Evolutionary conservation across 35 echinoderm and acorn worm species (phyloP), one percentile per base, ranked within the genome.

Genomic region (Anneissia japonica): DNA sequence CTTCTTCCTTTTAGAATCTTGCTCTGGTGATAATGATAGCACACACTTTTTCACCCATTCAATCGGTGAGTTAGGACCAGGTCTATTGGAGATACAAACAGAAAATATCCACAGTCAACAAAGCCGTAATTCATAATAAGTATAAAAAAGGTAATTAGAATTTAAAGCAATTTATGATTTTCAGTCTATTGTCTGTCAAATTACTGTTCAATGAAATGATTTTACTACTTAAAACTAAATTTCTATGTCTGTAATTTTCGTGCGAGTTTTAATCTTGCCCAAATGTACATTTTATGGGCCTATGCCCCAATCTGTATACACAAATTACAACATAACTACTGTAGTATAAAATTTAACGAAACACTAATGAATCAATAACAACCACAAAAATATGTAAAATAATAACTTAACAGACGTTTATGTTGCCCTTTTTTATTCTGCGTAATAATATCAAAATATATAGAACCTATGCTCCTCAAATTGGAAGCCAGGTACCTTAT

Each of bases 21-120:
- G 73, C 33, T 98, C 95, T 77, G 95, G 95, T 36, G 83, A 86
- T 11, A 94, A 30, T 23, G 88, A 83, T 33, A 88, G 75, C 0
- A 98, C 84, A 87, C 95, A 98, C 17, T 83, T 19, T 83, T 82
- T 91, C 1, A 94, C 86, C 95, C 95, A 91, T 13, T 83, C 77
- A 82, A 89, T 91, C 10, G 91, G 95, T 32, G 95, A 91, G 77
- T 98, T 98, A 17, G 95, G 89, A 40, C 89, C 92, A 56, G 92
- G 89, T 56, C 95, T 98, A 76, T 31, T 92, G 46, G 19, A 38
- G 46, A 32, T 84, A 36, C 23, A 46, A 83, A 32, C 76, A 26
- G 38, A 91, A 23, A 80, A 39, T 82, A 31, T 16, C 17, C 14
- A 16, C 26, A n/a, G 32, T n/a, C 16, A 16, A 26, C 14, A 34